Evolutionary conservation across 2,888 invertebrate species (phyloP), one percentile per base, ranked within the genome.

Genomic region (Microctonus brassicae): DNA sequence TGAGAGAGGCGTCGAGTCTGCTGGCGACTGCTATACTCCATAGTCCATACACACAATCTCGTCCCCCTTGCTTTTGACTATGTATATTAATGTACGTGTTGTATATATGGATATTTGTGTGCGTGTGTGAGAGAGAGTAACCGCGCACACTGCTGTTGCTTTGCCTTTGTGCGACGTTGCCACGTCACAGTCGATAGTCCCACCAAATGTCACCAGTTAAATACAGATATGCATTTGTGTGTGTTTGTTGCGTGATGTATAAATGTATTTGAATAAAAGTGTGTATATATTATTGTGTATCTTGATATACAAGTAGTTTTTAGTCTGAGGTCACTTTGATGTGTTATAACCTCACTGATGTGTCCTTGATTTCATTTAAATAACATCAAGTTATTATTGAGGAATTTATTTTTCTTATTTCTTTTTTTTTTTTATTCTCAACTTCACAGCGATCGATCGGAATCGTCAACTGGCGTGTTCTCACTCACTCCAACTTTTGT

Each of bases 141-240:
- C 53, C 69, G 64, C 70, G 73, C n/a, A n/a, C n/a, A n/a, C 52
- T 53, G 65, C 22, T 55, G 55, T 55, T 55, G 55, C 26, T 29
- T 26, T 26, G 55, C 29, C 29, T 76, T 76, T 75, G 76, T 76
- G 84, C 87, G 77, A 74, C 75, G 87, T 87, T 87, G 87, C 84
- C 87, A 81, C 75, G 76, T 81, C 74, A 69, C 26, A 66, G 75
- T 75, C 77, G 74, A 79, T 79, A 79, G 76, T 78, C 75, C 76
- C 75, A 66, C 68, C 70, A 75, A 77, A 77, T 76, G 75, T 75
- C 73, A 75, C 70, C 74, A 73, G 61, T 74, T 74, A 75, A 72
- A 71, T 17, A 20, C 22, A 60, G 34, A 60, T 47, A 47, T 60
- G 17, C 33, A 58, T 58, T n/a, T 42, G n/a, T 3, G n/a, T 42